phyloP scores from a whole-genome alignment of 2,888 invertebrate genomes.

The Lasioglossum morio region DNA sequence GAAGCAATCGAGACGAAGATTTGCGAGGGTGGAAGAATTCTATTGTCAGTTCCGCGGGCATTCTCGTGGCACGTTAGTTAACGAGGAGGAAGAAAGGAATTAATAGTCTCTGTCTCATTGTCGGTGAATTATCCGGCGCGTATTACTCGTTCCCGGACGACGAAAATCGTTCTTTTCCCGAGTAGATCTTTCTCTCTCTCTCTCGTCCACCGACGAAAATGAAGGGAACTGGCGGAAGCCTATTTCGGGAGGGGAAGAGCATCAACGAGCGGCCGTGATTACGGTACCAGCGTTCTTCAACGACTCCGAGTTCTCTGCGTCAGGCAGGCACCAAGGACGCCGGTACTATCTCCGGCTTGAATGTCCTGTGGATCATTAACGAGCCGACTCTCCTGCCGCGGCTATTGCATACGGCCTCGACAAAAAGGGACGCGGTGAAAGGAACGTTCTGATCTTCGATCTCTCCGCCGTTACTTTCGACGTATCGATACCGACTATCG shows the following conservation, averaged over 20 bases:
- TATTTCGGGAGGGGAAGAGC: slow-evolving; percentile 88
- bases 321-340: slow-evolving; percentile 95
- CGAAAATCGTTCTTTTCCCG: slow-evolving; percentile 90
- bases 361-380: slow-evolving; percentile 95
- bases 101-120: not conserved
- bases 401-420: slow-evolving; percentile 94
- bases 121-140: slow-evolving; percentile 46
- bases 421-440: slow-evolving; percentile 90
- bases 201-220: slow-evolving; percentile 93
- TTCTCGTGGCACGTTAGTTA: not conserved
- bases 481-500: slow-evolving; percentile 95
- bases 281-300: slow-evolving; percentile 95
- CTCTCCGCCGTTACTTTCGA: slow-evolving; percentile 95
- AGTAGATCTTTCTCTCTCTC: slow-evolving; percentile 91
- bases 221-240: slow-evolving; percentile 91
- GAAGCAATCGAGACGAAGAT: not conserved
- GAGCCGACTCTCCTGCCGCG: slow-evolving; percentile 92
- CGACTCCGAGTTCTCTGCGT: slow-evolving; percentile 88
- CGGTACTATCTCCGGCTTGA: slow-evolving; percentile 93
- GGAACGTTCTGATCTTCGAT: slow-evolving; percentile 91
- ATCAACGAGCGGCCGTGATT: slow-evolving; percentile 90
- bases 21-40: not conserved
- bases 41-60: not conserved
- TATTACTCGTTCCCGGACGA: slow-evolving; percentile 85
- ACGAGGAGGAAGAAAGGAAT: not conserved